Evolutionary conservation across 2,113 vertebrate genomes (phyloP), one percentile per base, ranked within the genome.

Genomic region (Datnioides undecimradiatus): DNA sequence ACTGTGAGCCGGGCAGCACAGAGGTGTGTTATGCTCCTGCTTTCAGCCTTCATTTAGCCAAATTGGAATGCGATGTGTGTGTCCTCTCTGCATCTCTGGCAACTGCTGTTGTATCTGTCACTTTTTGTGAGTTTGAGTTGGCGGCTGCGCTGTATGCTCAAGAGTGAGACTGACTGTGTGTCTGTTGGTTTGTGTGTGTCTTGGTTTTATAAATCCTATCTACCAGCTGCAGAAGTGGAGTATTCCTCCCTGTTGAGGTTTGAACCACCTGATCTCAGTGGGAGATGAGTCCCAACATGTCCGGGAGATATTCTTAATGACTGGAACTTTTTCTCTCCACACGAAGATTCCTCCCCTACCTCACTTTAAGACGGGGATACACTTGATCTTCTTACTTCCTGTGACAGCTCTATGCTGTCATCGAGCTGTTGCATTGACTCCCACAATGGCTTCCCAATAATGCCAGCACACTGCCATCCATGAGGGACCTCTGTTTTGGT

Each of bases 401-500:
- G 16, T 59, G 76, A 85, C 69, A 81, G 67, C 82, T 76, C 48
- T 63, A 27, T 60, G 82, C 85, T 79, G 78, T 78, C 88, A 78
- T 68, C 74, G 66, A 85, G 86, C 74, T 86, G 79, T 68, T 79
- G 86, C 75, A 69, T 70, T 85, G 75, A 86, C 83, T 84, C 82
- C 66, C 78, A 85, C 76, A 80, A 45, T 84, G 72, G 76, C 75
- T 87, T 79, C 76, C 71, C 68, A 83, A 73, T 88, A 87, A 82
- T 83, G 63, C 76, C 70, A 64, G 69, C 83, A 67, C 67, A 68
- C 84, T 82, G 72, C 75, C 83, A 79, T 82, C 78, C 81, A 58
- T 63, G 74, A 91, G 85, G 82, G 87, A 85, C 83, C 73, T 90
- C 82, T 91, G 79, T 90, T 93, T 90, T 84, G 83, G 79, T 92